Evolutionary conservation across 2,888 invertebrate genomes (phyloP).

Genomic region (Alcis repandata): DNA sequence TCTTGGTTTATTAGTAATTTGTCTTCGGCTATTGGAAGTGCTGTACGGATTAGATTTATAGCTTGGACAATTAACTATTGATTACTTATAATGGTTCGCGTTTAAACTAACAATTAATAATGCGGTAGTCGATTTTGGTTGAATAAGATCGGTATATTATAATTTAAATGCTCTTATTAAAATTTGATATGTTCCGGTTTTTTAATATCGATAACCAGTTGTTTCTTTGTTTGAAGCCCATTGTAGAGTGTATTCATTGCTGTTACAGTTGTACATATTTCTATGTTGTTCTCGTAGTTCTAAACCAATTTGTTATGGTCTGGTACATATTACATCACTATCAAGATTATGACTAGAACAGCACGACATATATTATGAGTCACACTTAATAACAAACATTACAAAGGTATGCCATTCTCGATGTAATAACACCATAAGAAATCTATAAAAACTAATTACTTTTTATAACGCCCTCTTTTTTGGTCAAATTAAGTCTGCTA

Average conservation of each 20-base stretch:
- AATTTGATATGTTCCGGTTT: constrained; percentile 34
- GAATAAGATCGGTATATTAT: constrained; percentile 59
- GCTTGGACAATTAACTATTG: constrained; percentile 70
- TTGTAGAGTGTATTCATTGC: neutral
- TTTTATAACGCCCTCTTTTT: constrained; percentile 36
- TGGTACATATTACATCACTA: constrained; percentile 24
- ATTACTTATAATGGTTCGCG: constrained; percentile 65
- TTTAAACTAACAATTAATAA: constrained; percentile 69
- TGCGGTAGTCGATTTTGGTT: constrained; percentile 53
- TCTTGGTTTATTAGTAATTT: constrained; percentile 46
- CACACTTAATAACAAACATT: constrained; percentile 25
- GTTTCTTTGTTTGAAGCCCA: neutral
- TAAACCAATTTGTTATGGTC: constrained; percentile 5
- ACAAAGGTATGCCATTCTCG: constrained; percentile 20
- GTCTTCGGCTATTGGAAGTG: constrained; percentile 52
- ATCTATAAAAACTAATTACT: constrained; percentile 46
- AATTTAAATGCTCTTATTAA: constrained; percentile 26
- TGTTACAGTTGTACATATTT: too few relatives aligned
- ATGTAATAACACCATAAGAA: constrained; percentile 28
- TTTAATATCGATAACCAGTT: neutral
- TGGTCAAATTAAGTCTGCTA: constrained; percentile 32
- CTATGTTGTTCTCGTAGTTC: neutral
- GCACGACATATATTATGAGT: constrained; percentile 20
- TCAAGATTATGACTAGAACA: constrained; percentile 15
- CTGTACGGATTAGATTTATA: constrained; percentile 68